Evolutionary conservation across 2,113 vertebrate species (phyloP).

Genomic region (Myotis lucifugus): DNA sequence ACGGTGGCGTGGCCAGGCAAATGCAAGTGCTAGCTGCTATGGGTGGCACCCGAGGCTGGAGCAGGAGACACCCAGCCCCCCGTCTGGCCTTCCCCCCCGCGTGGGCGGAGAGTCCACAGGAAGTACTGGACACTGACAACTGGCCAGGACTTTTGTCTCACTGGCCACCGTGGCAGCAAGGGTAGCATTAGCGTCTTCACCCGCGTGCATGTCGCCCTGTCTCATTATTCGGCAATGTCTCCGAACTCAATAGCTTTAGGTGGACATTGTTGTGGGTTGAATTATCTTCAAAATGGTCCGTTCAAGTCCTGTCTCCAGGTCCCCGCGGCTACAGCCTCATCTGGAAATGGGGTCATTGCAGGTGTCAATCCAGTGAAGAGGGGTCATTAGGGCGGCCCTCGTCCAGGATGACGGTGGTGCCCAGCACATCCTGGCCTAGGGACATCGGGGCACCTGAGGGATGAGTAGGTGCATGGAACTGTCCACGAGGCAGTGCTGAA

Average conservation of each 20-base stretch:
- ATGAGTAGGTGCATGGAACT: accelerated
- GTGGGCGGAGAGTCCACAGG: not conserved
- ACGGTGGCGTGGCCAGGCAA: not conserved
- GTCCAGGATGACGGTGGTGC: accelerated
- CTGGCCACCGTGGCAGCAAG: not conserved
- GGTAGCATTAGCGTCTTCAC: accelerated
- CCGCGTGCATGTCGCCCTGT: not conserved
- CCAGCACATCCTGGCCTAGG: not conserved
- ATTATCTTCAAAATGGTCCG: accelerated
- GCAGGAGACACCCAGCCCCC: too few relatives aligned
- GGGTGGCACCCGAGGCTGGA: not conserved
- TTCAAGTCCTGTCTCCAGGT: not conserved
- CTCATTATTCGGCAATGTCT: too few relatives aligned
- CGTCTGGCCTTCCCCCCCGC: not conserved
- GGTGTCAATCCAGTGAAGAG: too few relatives aligned
- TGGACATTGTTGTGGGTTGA: too few relatives aligned
- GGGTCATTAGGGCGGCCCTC: not conserved
- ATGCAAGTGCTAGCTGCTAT: not conserved
- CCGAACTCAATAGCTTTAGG: not conserved
- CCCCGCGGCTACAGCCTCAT: not conserved
- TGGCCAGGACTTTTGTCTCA: not conserved
- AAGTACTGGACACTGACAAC: too few relatives aligned
- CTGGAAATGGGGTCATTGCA: not conserved
- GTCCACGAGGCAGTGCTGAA: not conserved
- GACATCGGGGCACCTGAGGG: accelerated